Evolutionary conservation across 1,140 invertebrate genomes (phyloP).

Genomic region (Calosoma granatense): DNA sequence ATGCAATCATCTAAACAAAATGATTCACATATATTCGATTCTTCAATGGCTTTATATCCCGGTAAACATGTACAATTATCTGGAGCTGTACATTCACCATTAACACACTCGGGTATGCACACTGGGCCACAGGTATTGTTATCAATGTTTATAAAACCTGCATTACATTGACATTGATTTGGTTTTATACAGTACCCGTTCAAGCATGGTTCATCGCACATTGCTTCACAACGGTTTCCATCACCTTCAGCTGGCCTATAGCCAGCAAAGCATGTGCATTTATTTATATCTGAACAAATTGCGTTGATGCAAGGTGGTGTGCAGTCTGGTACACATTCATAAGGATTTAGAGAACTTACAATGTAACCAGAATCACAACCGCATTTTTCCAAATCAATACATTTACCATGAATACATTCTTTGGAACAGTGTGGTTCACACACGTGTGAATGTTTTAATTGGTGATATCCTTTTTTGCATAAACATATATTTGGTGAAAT

Average conservation of each 20-base stretch:
- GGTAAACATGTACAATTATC: conserved; percentile 18
- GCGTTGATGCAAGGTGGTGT: conserved; percentile 45
- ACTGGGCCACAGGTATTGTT: conserved; percentile 33
- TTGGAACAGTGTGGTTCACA: conserved; percentile 48
- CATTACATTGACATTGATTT: conserved; percentile 37
- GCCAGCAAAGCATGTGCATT: conserved; percentile 28
- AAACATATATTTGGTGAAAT: too few relatives aligned
- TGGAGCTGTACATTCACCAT: conserved; percentile 23
- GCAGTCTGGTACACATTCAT: conserved; percentile 36
- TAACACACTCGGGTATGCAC: conserved; percentile 30
- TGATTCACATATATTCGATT: too few relatives aligned
- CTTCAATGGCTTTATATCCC: too few relatives aligned
- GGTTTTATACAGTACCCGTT: conserved; percentile 40
- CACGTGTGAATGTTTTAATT: too few relatives aligned
- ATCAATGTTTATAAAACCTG: conserved; percentile 27
- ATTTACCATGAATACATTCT: conserved; percentile 46
- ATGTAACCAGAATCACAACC: conserved; percentile 51
- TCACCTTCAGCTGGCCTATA: neutral
- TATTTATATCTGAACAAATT: conserved; percentile 44
- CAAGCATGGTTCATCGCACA: conserved; percentile 36
- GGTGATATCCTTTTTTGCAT: too few relatives aligned
- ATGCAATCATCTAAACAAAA: too few relatives aligned
- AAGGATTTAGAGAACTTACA: conserved; percentile 33
- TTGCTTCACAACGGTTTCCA: neutral
- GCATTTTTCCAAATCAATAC: conserved; percentile 47